Evolutionary conservation across 2,113 vertebrate genomes (phyloP).

Genomic region (Leptocoma aspasia): DNA sequence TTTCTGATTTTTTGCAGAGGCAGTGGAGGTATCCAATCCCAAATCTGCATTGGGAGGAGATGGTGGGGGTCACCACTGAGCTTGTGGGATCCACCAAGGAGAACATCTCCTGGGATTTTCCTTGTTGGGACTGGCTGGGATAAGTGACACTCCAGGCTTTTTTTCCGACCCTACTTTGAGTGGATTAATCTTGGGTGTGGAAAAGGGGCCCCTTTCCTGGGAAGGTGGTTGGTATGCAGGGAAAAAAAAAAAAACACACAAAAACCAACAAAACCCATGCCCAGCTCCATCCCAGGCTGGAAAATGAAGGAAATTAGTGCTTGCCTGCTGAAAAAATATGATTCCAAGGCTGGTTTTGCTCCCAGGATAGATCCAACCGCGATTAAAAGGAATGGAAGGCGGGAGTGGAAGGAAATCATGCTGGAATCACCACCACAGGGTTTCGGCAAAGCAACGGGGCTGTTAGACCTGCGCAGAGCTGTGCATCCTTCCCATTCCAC

Average conservation of each 20-base stretch:
- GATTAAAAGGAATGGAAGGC: background rate
- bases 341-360: background rate
- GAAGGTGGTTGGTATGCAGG: conserved; percentile 42
- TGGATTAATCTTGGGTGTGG: conserved; percentile 38
- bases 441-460: fast-evolving
- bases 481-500: background rate
- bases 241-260: background rate
- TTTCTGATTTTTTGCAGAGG: background rate
- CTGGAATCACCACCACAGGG: background rate
- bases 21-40: background rate
- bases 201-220: conserved; percentile 56
- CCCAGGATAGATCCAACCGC: background rate
- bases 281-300: background rate
- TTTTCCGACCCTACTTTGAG: background rate
- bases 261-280: background rate
- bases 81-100: background rate
- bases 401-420: background rate
- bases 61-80: fast-evolving
- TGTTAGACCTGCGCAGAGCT: fast-evolving
- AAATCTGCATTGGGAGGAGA: background rate
- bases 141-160: background rate
- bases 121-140: background rate
- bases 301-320: background rate
- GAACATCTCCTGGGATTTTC: background rate
- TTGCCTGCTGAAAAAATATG: background rate